A percentile compares a stretch with the other conserved stretches of the same genome.
Evolutionary conservation across 1,140 invertebrate species (phyloP).

Genomic region (Habropoda laboriosa): DNA sequence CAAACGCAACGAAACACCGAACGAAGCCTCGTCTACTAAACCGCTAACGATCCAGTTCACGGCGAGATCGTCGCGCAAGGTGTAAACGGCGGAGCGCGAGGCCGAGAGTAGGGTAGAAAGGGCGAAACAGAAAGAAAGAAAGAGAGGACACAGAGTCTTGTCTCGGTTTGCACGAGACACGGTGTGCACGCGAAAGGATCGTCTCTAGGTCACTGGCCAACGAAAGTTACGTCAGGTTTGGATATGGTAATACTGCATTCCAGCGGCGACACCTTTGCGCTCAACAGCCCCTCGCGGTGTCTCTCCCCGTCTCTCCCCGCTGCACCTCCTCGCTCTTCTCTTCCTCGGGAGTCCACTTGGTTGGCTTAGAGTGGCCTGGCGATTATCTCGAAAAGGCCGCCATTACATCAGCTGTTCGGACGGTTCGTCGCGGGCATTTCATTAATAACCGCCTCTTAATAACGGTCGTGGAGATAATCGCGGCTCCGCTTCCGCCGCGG

Average conservation of each 20-base stretch:
- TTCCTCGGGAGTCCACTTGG: background rate
- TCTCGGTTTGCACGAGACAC: constrained; percentile 60
- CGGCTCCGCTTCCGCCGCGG: constrained; percentile 52
- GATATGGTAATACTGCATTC: constrained; percentile 76
- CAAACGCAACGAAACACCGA: too few species aligned
- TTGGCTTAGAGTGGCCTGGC: constrained; percentile 53
- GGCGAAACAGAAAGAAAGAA: constrained; percentile 6
- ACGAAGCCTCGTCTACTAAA: background rate
- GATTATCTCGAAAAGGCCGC: constrained; percentile 59
- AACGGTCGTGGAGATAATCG: constrained; percentile 59
- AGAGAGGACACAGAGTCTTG: constrained; percentile 2
- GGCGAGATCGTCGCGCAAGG: constrained; percentile 3
- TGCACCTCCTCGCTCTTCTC: background rate
- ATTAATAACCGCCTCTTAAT: constrained; percentile 63
- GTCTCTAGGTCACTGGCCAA: constrained; percentile 75
- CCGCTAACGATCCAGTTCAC: constrained; percentile 1
- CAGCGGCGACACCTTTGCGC: constrained; percentile 69
- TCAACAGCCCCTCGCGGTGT: constrained; percentile 27
- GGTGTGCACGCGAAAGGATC: constrained; percentile 68
- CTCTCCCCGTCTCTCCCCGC: constrained; percentile 34
- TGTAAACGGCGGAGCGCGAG: background rate
- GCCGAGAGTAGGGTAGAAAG: background rate
- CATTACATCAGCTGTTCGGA: constrained; percentile 52
- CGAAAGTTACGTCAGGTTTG: constrained; percentile 74
- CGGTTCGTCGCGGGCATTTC: constrained; percentile 39